Evolutionary conservation across 2,888 invertebrate species (phyloP).

Genomic region (Platypus cylindrus): DNA sequence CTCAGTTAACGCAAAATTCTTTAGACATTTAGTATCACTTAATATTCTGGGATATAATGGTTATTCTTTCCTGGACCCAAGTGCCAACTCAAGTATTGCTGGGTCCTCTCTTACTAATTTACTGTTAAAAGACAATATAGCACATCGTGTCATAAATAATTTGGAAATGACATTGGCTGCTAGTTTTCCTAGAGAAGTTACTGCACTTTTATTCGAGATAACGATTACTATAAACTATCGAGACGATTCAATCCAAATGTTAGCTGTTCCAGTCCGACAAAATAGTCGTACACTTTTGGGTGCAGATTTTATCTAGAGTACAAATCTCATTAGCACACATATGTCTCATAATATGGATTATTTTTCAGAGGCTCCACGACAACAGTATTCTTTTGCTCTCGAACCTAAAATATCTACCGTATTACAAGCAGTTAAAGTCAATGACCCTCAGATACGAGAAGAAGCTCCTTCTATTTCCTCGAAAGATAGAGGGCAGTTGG

Average conservation of each 20-base stretch:
- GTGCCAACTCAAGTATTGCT: slow-evolving; percentile 3
- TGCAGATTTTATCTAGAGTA: slow-evolving; percentile 3
- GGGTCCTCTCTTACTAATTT: no score
- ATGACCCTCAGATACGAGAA: not conserved
- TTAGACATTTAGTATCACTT: slow-evolving; percentile 3
- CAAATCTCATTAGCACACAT: slow-evolving; percentile 1
- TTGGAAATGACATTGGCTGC: slow-evolving; percentile 4
- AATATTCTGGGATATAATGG: slow-evolving; percentile 3
- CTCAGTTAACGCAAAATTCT: not conserved
- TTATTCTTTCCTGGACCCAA: slow-evolving; percentile 3
- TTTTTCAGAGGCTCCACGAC: slow-evolving; percentile 1
- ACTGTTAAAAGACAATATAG: no score
- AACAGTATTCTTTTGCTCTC: not conserved
- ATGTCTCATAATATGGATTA: slow-evolving; percentile 3
- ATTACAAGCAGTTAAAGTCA: not conserved
- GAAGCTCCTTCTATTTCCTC: not conserved
- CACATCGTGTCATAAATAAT: no score
- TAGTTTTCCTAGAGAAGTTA: slow-evolving; percentile 1
- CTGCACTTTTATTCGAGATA: slow-evolving; percentile 3
- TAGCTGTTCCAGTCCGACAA: slow-evolving; percentile 4
- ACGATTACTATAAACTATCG: slow-evolving; percentile 3
- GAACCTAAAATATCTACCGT: not conserved
- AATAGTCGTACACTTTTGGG: slow-evolving; percentile 3
- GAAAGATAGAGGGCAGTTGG: not conserved
- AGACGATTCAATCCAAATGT: slow-evolving; percentile 1